Evolutionary conservation across 1,140 invertebrate genomes (phyloP), one percentile per base, ranked within the genome.

Genomic region (Drosophila watanabei): DNA sequence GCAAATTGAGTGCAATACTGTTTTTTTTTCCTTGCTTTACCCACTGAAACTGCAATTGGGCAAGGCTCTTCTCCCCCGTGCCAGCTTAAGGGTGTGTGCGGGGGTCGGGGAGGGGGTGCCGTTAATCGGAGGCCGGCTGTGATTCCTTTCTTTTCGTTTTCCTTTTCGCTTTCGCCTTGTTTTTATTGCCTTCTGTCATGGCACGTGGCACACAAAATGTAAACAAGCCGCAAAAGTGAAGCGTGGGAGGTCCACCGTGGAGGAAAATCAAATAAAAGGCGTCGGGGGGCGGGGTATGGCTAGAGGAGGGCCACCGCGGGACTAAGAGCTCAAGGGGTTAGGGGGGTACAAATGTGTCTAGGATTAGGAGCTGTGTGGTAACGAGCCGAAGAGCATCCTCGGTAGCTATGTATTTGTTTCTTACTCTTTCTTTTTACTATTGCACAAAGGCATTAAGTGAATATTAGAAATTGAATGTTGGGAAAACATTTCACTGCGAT

Each of bases 171-270:
- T 54, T 35, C n/a, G 11, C 13, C 35, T 80, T 65, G 60, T 30
- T 76, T 77, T 77, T 77, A 77, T 77, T 77, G 75, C 75, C 11
- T 61, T 79, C 41, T 79, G 76, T 63, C 75, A 52, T 58, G 85
- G 77, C 84, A 88, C 84, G 84, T 88, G 84, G 85, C 84, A 69
- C 58, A 79, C 81, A 75, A 79, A 84, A 89, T 88, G 84, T 88
- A 88, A 88, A 88, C 84, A 88, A 89, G 80, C 84, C 73, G 54
- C 78, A 89, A 51, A 84, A 75, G 60, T 62, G 65, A 64, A 70
- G 65, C 61, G 51, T 65, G 52, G 69, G 64, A 86, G 80, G 66
- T 68, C 54, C 63, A 54, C 54, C 33, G 4, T 33, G 54, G 35
- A 41, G 58, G 41, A 41, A 72, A 72, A 71, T 59, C 45, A 58